A percentile compares a stretch with the other conserved stretches of the same genome.
phyloP scores from a whole-genome alignment of 1,140 invertebrate species.

The Achroia grisella region DNA sequence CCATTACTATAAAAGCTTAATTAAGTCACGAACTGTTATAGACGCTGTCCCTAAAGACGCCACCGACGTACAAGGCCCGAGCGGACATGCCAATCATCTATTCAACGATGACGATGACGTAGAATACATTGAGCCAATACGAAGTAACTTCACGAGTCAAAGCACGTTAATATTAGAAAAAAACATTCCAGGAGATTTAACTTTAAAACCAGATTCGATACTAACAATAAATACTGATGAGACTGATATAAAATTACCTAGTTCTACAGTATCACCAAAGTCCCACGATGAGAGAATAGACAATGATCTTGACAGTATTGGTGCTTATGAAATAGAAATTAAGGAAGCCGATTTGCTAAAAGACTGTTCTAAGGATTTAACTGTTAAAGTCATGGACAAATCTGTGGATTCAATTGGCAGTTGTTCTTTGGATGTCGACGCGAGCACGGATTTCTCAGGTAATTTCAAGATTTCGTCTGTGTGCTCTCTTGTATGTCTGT shows the following conservation, averaged over 20 bases:
- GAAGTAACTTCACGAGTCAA: constrained; percentile 65
- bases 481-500: constrained; percentile 15
- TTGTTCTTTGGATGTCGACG: constrained; percentile 87
- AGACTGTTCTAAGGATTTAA: constrained; percentile 49
- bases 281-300: constrained; percentile 35
- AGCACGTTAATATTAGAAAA: constrained; percentile 62
- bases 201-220: constrained; percentile 45
- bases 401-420: constrained; percentile 85
- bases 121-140: constrained; percentile 65
- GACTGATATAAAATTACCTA: constrained; percentile 57
- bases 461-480: constrained; percentile 34
- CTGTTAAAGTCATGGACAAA: constrained; percentile 77
- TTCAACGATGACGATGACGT: constrained; percentile 59
- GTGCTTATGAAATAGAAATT: constrained; percentile 62
- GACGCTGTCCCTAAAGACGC: constrained; percentile 64
- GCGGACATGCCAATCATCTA: constrained; percentile 52
- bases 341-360: constrained; percentile 60
- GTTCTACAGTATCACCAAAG: constrained; percentile 57
- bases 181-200: constrained; percentile 26
- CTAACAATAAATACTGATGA: constrained; percentile 58
- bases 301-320: constrained; percentile 57
- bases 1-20: constrained; percentile 65
- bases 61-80: constrained; percentile 46
- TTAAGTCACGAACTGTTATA: constrained; percentile 49
- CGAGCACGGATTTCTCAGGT: constrained; percentile 87